These are phyloP conservation scores for Rhorus exstirpatorius DNA, from an alignment of 2,888 invertebrate species.

Conservation along the genomic window DNA sequence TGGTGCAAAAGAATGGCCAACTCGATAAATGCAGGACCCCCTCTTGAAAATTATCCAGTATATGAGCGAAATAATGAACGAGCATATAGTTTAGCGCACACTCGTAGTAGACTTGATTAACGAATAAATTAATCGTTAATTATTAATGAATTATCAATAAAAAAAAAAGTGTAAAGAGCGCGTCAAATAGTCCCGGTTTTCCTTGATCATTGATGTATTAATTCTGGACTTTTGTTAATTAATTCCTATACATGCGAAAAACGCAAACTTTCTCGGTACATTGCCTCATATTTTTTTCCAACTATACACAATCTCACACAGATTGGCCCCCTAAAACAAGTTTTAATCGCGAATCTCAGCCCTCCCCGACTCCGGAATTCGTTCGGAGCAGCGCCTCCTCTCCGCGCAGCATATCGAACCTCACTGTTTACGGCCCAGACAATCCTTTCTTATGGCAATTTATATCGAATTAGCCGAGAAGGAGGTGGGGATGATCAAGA, in stretches of 20 bases:
- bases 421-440: conserved; percentile 1
- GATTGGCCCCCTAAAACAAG: neutral
- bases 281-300: too few species aligned
- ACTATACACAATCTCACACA: neutral
- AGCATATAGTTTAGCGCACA: neutral
- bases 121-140: too few species aligned
- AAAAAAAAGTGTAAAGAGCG: too few species aligned
- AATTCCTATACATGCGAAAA: too few species aligned
- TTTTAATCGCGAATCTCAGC: conserved; percentile 20
- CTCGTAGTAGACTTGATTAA: too few species aligned
- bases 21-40: neutral
- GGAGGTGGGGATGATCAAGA: conserved; percentile 8
- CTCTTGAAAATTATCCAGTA: conserved; percentile 8
- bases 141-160: too few species aligned
- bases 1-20: conserved; percentile 31
- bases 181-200: too few species aligned
- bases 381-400: neutral
- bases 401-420: neutral
- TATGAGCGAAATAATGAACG: conserved; percentile 22
- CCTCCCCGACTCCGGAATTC: too few species aligned
- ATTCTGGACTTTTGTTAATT: too few species aligned
- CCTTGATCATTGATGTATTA: too few species aligned
- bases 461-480: conserved; percentile 71
- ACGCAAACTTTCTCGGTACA: too few species aligned
- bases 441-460: conserved; percentile 67